A percentile compares a stretch with the other conserved stretches of the same genome.
Conservation (phyloP, 2,113 vertebrate genomes). For the Lasiurus borealis region DNA sequence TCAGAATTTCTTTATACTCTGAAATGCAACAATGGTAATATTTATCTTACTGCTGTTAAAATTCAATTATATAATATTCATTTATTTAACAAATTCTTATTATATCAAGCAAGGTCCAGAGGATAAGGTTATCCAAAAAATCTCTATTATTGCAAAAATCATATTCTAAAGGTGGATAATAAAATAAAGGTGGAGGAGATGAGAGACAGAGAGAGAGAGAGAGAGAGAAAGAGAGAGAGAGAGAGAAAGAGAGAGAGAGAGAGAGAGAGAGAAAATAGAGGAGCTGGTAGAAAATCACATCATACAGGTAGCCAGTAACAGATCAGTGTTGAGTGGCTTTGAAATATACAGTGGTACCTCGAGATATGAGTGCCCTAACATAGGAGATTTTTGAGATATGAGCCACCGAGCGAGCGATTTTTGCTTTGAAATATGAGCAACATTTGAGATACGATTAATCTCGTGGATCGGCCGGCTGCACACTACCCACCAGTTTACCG, state of each 20-base stretch:
- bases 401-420: too few relatives aligned
- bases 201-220: background rate
- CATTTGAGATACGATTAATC: too few relatives aligned
- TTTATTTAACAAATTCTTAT: conserved; percentile 10
- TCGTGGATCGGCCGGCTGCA: too few relatives aligned
- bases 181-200: background rate
- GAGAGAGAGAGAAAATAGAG: background rate
- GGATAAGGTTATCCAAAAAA: background rate
- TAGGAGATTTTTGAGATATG: too few relatives aligned
- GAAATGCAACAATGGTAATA: background rate
- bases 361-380: too few relatives aligned
- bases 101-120: background rate
- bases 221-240: background rate
- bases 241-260: background rate
- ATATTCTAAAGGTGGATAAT: background rate
- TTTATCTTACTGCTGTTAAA: background rate
- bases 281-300: background rate
- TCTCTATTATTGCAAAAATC: background rate
- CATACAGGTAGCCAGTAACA: background rate
- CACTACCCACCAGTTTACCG: too few relatives aligned
- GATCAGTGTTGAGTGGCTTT: background rate
- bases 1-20: background rate
- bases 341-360: background rate
- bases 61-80: background rate
- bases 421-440: too few relatives aligned